Evolutionary conservation across 2,888 invertebrate genomes (phyloP).

Genomic region (Agriopis marginaria): DNA sequence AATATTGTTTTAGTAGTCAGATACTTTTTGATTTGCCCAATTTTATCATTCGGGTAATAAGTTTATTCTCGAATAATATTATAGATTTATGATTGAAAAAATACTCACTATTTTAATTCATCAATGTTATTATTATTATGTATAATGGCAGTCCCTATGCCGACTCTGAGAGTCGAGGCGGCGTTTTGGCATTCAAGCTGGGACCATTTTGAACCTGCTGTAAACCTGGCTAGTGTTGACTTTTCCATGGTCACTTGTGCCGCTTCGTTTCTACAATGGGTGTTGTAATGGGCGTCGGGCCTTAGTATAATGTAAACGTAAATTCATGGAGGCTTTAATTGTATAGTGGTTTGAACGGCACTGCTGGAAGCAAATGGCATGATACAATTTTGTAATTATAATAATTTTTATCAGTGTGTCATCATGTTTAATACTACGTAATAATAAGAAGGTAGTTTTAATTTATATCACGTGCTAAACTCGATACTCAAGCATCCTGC

Average conservation of each 20-base stretch:
- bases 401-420: constrained; percentile 6
- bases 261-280: no score
- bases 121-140: no score
- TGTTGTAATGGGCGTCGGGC: no score
- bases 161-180: no score
- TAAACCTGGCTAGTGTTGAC: no score
- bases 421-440: constrained; percentile 10
- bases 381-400: background rate
- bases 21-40: background rate
- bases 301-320: background rate
- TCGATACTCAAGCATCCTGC: constrained; percentile 10
- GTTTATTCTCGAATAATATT: background rate
- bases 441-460: constrained; percentile 2
- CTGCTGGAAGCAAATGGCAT: background rate
- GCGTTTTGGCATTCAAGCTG: no score
- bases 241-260: no score
- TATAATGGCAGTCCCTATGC: no score
- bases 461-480: constrained; percentile 14
- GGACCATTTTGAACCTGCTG: no score
- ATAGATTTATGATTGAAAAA: background rate
- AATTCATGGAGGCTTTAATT: constrained; percentile 3
- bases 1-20: no score
- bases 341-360: background rate
- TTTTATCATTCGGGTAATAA: background rate
- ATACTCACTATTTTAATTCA: background rate